These are phyloP conservation scores for Eira barbara DNA, from an alignment of 2,113 vertebrate genomes.

Conservation along the genomic window DNA sequence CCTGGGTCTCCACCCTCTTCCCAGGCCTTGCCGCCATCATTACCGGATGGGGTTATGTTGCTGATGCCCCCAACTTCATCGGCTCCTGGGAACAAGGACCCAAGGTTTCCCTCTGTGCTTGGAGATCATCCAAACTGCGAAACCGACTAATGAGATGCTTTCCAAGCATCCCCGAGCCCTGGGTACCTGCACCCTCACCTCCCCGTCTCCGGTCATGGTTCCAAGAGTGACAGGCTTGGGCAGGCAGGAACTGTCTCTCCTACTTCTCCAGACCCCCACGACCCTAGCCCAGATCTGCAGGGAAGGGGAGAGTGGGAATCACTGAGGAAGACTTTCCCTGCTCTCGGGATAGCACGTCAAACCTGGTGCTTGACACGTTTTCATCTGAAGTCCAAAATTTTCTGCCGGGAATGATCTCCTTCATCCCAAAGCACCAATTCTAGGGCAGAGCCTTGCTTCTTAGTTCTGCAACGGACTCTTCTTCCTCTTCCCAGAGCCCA, in stretches of 20 bases:
- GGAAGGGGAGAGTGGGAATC: not conserved
- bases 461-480: accelerated
- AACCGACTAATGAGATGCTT: accelerated
- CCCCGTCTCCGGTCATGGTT: not conserved
- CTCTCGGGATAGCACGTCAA: not conserved
- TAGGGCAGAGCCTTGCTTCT: too few species aligned
- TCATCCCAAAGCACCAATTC: not conserved
- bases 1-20: not conserved
- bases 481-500: not conserved
- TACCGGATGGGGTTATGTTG: accelerated
- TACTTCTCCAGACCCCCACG: too few species aligned
- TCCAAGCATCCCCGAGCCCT: not conserved
- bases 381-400: not conserved
- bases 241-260: not conserved
- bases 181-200: accelerated
- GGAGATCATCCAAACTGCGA: accelerated
- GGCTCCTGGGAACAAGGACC: accelerated
- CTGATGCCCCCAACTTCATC: accelerated
- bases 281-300: not conserved
- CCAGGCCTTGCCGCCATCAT: accelerated
- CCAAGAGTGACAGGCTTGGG: not conserved
- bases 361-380: not conserved
- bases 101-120: not conserved
- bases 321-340: not conserved
- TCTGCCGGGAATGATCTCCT: not conserved